Base-by-base conservation (phyloP, 2,888 invertebrate genomes). In the Melikaiella ostensackeni region DNA sequence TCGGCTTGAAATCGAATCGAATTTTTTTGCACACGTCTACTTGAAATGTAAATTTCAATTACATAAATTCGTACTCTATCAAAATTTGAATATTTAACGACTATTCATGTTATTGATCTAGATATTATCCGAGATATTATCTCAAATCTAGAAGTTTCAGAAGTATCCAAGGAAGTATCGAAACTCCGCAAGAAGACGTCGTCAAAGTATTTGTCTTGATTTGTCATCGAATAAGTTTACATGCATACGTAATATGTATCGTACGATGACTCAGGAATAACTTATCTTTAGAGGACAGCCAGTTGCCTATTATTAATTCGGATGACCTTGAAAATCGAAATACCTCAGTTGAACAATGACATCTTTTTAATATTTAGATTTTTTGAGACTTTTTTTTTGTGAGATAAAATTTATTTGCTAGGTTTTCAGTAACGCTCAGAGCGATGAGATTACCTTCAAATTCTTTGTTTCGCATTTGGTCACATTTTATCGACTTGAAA, bases 231-330 rank as follows among this genome's bases (percentile, higher is more conserved):
- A 24, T 42, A 64, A 35, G 42, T 42, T 24, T 9, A 27, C 24
- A 27, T 59, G 16, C 5, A 27, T 27, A 57, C 13, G 57, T 30
- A 70, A 50, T 50, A 27, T 70, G 30, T 70, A 30, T 70, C 50
- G 50, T 30, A n/a, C 50, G 30, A 55, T 70, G 70, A 70, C 70
- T 70, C 50, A 70, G 13, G 30, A 70, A 50, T 50, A 70, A 70
- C 30, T 70, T 70, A 70, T 70, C 70, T 70, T 50, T 50, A 50
- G 21, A 50, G 70, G 70, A 70, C 50, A 55, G n/a, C 8, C 11
- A 70, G 30, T n/a, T n/a, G 50, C 21, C 50, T 70, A 70, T 70
- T 33, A 70, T 70, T 70, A 55, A 70, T 70, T 70, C 50, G 30
- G 46, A 70, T 70, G 70, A 70, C 50, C 33, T 30, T 70, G 50